Conservation (phyloP, 2,888 invertebrate genomes). For the Alcis repandata region DNA sequence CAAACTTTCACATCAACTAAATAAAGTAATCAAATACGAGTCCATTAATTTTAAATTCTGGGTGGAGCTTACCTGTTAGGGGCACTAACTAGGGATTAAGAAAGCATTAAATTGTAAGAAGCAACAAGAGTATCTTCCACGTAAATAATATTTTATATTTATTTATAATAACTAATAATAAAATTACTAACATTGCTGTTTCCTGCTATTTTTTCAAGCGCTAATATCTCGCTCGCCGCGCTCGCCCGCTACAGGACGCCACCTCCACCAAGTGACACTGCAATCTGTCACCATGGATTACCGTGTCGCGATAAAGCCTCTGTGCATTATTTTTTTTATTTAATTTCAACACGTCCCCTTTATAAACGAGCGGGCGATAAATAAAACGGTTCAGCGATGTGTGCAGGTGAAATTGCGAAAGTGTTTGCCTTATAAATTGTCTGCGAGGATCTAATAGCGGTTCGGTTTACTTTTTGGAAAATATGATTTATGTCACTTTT, state of each 20-base stretch:
- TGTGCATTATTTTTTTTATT: conserved; percentile 50
- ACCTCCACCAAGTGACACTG: conserved; percentile 22
- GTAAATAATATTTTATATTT: too few species aligned
- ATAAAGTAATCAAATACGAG: too few species aligned
- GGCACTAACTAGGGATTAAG: too few species aligned
- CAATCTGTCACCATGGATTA: conserved; percentile 48
- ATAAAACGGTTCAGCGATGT: conserved; percentile 38
- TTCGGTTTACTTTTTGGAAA: conserved; percentile 20
- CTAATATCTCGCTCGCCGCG: not conserved
- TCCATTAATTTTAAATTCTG: too few species aligned
- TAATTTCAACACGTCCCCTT: conserved; percentile 46
- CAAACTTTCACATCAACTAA: too few species aligned
- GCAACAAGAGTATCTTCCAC: too few species aligned
- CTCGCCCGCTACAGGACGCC: too few species aligned
- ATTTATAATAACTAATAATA: too few species aligned
- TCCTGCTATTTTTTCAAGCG: too few species aligned
- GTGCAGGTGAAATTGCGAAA: conserved; percentile 34
- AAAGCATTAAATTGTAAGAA: too few species aligned
- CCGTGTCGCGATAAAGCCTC: conserved; percentile 43
- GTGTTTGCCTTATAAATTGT: conserved; percentile 29
- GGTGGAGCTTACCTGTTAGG: too few species aligned
- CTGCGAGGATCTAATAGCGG: conserved; percentile 13
- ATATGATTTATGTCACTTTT: conserved; percentile 11
- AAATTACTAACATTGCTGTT: too few species aligned
- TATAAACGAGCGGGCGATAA: conserved; percentile 42